Percentiles rank a stretch among this genome's conserved stretches.
phyloP scores from a whole-genome alignment of 2,888 invertebrate species.

The Xanthorhoe spadicearia region DNA sequence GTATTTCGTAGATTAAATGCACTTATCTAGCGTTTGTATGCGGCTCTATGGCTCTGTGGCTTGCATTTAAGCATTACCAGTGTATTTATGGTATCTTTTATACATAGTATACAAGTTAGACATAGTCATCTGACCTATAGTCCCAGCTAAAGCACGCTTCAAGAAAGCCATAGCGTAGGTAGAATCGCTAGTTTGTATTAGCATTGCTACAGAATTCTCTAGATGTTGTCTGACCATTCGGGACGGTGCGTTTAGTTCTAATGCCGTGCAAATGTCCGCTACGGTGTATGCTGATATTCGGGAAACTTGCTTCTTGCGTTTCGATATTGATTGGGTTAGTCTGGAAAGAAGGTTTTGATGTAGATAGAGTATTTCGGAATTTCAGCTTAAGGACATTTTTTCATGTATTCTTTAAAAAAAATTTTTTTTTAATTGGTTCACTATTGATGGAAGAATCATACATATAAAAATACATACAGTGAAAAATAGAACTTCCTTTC shows the following conservation, averaged over 20 bases:
- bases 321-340: conserved; percentile 74
- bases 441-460: no score
- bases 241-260: conserved; percentile 66
- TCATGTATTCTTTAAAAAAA: no score
- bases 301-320: conserved; percentile 73
- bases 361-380: background rate
- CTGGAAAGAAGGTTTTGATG: conserved; percentile 58
- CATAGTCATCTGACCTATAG: conserved; percentile 71
- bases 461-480: no score
- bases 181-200: conserved; percentile 71
- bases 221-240: conserved; percentile 71
- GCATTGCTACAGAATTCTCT: conserved; percentile 68
- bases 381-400: no score
- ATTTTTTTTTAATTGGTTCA: no score
- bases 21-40: no score
- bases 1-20: no score
- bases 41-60: no score
- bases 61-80: conserved; percentile 66
- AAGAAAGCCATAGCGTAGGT: conserved; percentile 73
- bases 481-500: no score
- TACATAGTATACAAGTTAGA: conserved; percentile 74
- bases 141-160: conserved; percentile 66
- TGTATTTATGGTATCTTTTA: conserved; percentile 80
- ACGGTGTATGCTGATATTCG: conserved; percentile 75
- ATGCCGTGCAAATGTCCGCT: conserved; percentile 68